These are phyloP conservation scores for Mnemiopsis leidyi DNA, from an alignment of 37 sponge, comb jelly and placozoan species.

Conservation along the genomic window DNA sequence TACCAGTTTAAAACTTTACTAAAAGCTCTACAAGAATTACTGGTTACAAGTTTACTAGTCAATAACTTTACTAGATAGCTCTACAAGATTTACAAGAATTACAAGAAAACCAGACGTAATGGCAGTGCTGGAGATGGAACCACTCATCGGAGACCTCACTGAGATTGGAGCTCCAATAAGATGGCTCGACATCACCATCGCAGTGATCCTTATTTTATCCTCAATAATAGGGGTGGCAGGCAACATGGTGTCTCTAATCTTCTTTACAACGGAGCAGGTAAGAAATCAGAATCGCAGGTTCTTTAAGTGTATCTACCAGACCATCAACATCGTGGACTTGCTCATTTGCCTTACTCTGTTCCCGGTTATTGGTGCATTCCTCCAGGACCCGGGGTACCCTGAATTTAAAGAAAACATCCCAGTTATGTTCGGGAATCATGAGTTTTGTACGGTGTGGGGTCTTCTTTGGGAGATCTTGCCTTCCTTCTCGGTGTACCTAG, in stretches of 20 bases:
- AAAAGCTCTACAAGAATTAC: too few relatives aligned
- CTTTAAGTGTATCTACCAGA: neutral
- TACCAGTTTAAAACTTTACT: too few relatives aligned
- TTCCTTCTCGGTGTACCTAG: constrained; percentile 27
- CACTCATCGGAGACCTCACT: neutral
- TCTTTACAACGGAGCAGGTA: neutral
- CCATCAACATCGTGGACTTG: neutral
- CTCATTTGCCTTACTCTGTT: neutral
- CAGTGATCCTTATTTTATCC: neutral
- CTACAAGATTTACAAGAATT: too few relatives aligned
- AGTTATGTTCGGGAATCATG: neutral
- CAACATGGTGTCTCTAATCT: neutral
- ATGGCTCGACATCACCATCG: neutral
- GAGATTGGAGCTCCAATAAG: constrained; percentile 1
- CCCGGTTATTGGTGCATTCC: constrained; percentile 5
- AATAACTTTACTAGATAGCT: too few relatives aligned
- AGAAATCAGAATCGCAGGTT: neutral
- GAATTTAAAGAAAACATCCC: neutral
- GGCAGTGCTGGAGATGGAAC: neutral
- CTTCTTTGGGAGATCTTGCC: constrained; percentile 29
- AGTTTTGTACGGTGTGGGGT: constrained; percentile 4
- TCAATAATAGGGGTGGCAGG: neutral
- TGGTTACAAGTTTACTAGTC: too few relatives aligned
- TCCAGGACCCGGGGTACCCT: constrained; percentile 33
- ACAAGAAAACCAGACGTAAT: too few relatives aligned